Conservation (phyloP, 2,113 vertebrate species). For the Scomber japonicus region DNA sequence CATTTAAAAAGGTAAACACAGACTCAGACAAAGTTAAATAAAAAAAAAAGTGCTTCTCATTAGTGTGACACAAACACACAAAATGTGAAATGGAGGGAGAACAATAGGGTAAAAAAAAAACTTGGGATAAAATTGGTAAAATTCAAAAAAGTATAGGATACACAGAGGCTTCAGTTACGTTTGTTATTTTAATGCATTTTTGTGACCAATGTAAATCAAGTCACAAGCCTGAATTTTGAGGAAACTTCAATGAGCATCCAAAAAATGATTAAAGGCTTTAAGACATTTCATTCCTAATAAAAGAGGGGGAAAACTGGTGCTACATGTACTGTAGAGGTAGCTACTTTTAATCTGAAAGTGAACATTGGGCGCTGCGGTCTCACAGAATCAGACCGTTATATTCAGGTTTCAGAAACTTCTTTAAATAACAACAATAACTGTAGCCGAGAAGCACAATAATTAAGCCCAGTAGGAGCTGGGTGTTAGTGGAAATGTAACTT, state of each 20-base stretch:
- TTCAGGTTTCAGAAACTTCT: too few relatives aligned
- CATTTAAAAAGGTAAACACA: not conserved
- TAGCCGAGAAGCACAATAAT: not conserved
- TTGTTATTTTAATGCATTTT: not conserved
- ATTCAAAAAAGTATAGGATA: not conserved
- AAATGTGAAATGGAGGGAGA: not conserved
- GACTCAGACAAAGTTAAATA: not conserved
- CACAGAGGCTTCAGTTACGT: slow-evolving; percentile 6
- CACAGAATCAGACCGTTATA: too few relatives aligned
- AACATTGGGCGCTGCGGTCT: too few relatives aligned
- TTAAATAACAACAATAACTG: slow-evolving; percentile 10
- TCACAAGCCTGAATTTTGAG: not conserved
- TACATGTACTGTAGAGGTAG: too few relatives aligned
- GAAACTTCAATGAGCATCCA: not conserved
- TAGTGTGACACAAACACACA: slow-evolving; percentile 1
- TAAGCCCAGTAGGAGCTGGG: not conserved
- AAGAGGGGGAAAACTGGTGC: too few relatives aligned
- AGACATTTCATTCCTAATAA: too few relatives aligned
- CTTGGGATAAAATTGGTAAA: not conserved
- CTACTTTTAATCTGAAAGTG: too few relatives aligned
- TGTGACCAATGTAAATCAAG: not conserved
- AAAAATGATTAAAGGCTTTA: too few relatives aligned
- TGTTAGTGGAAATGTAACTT: not conserved
- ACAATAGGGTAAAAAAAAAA: not conserved
- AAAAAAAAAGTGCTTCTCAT: not conserved